Evolutionary conservation across 2,888 invertebrate species (phyloP).

Genomic region (Didymodactylos carnosus): DNA sequence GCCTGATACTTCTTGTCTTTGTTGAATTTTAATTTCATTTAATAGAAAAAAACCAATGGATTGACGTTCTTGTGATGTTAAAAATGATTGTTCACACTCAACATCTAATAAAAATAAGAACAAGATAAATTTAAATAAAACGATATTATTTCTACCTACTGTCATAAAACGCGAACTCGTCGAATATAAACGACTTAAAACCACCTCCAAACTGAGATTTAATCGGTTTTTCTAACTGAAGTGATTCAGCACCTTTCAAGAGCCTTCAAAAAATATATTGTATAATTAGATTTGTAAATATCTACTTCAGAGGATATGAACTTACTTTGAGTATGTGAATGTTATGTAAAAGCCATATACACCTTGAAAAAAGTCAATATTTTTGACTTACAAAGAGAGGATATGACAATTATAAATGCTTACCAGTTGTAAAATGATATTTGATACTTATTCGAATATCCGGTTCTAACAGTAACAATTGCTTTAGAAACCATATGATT

Average conservation of each 20-base stretch:
- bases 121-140: too few species aligned
- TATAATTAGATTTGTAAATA: not conserved
- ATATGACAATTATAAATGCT: not conserved
- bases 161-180: constrained; percentile 63
- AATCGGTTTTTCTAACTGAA: constrained; percentile 63
- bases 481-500: constrained; percentile 63
- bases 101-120: constrained; percentile 18
- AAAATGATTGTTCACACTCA: constrained; percentile 47
- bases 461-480: constrained; percentile 56
- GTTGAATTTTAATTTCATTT: constrained; percentile 35
- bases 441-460: constrained; percentile 40
- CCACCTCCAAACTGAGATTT: constrained; percentile 72
- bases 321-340: constrained; percentile 67
- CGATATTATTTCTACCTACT: constrained; percentile 33
- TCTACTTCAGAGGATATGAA: constrained; percentile 16
- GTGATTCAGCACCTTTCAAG: constrained; percentile 71
- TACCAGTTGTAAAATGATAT: not conserved
- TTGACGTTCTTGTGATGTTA: constrained; percentile 74
- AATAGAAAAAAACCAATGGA: constrained; percentile 64
- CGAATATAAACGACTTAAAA: constrained; percentile 70
- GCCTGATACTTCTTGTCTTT: not conserved
- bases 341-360: constrained; percentile 61
- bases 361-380: too few species aligned
- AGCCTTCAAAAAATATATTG: constrained; percentile 40
- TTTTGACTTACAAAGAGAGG: not conserved